Base-by-base conservation (phyloP, 2,888 invertebrate genomes). In the Cephus pygmeus region DNA sequence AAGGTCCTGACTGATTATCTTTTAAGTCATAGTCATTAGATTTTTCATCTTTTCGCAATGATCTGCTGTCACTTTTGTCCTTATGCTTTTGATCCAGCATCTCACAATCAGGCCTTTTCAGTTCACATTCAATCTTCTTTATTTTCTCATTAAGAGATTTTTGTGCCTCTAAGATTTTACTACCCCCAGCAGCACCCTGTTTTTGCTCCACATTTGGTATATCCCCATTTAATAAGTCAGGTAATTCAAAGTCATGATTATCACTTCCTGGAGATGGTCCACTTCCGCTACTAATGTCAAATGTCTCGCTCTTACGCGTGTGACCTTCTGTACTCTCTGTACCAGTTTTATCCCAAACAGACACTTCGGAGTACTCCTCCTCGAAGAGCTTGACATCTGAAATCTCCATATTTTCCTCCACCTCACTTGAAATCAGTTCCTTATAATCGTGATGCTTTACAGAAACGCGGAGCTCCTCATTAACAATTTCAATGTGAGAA, bases 1-100 rank as follows among this genome's bases (percentile, higher is more conserved):
- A 91, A 82, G 92, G 91, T 82, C 92, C 75, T 9, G 81, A 75
- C 78, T 88, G 86, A 11, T 92, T 75, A 91, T 92, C 82, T 90
- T 92, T 85, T 88, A 91, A 75, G 90, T 90, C 73, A 88, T 91
- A 35, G 88, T 90, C 80, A 88, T 90, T 69, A 89, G 77, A 0
- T 88, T 87, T 82, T 90, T 92, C 92, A 89, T 89, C 79, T 87
- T 92, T 76, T 79, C 75, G 71, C 76, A 77, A 77, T 73, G 73
- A 76, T 40, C 80, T 74, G 31, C 82, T 83, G 69, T 79, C 31
- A 15, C 80, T 81, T 0, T 80, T 81, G 23, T 69, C 34, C 0
- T 73, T 34, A 12, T n/a, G n/a, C 15, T 71, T n/a, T 15, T 30
- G 35, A 69, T 31, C 12, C 1, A 78, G 69, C 6, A 84, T 85